Base-by-base conservation (phyloP, 2,888 invertebrate genomes). In the Psococerastis gibbosa region DNA sequence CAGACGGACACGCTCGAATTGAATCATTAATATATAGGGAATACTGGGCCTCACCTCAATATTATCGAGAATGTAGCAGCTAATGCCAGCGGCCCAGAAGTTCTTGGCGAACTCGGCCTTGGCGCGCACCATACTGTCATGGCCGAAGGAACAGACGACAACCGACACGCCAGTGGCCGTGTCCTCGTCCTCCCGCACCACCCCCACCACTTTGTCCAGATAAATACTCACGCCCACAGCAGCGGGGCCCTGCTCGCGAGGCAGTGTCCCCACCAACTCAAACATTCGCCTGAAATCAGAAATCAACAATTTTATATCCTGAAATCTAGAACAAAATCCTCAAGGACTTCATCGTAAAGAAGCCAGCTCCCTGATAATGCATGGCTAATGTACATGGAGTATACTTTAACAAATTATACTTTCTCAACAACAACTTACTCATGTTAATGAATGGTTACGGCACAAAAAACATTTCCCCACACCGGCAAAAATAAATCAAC, bases 171-270 rank as follows among this genome's bases (percentile, higher is more conserved):
- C 61, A 2, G 61, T 60, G 46, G 61, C 62, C 54, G 47, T 52
- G 13, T 73, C 67, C 54, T 67, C 60, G 54, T 68, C 59, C 52
- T 66, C 51, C 54, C 67, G 64, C n/a, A 76, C 60, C 1, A 71
- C 70, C 41, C 69, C 67, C 0, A 76, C 73, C 51, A 89, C 66
- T 54, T 78, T 74, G 53, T 92, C 91, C 46, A 91, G 60, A 0
- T 81, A 83, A 55, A 92, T 72, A 3, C 88, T 87, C 49, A 91
- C 74, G 0, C 92, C 91, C 0, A 79, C 83, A 0, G 82, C 85
- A 23, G 65, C 66, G 50, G 71, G 71, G 22, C 56, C 57, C 1
- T 55, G 52, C 41, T 62, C 61, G 35, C 56, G 59, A 38, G 53
- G 52, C 3, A 57, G 51, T 53, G 56, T 53, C 23, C 56, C 58